Evolutionary conservation across 2,113 vertebrate genomes (phyloP), one percentile per base, ranked within the genome.

Genomic region (Pimephales promelas): DNA sequence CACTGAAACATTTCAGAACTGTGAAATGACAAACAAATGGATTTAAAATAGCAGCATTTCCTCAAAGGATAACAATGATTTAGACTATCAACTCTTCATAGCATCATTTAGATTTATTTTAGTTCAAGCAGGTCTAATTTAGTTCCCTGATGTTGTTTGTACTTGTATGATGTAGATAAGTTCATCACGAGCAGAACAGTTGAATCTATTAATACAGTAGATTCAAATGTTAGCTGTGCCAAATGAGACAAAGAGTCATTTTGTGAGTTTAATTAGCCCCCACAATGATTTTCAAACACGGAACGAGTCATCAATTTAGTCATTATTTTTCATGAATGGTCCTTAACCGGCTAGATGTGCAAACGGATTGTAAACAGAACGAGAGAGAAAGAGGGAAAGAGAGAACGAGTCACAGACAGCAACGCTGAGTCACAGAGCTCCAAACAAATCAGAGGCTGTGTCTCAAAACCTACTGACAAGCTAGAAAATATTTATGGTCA

Each of bases 391-490:
- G n/a, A 54, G 16, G 36, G 49, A 57, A 34, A 11, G 13, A 57
- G 66, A 43, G 52, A 72, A 16, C 18, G 49, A 71, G 64, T n/a
- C 28, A 40, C 20, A 31, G 24, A 79, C 26, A 18, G 45, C 40
- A 49, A 52, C 28, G 72, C 82, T 81, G 82, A 81, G 82, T 84
- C 86, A 87, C 72, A n/a, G 83, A 79, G 56, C 34, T 20, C 5
- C 43, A 79, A 34, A 84, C 47, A 5, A 79, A 66, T 80, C 59
- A 34, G 24, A 64, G 40, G 78, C 43, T 79, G 78, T 13, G 73
- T 16, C 43, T 45, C 14, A 79, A 78, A 78, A 28, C 10, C 6
- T 22, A n/a, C 16, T 28, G 31, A 36, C 8, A 26, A 6, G 11
- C 34, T 45, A 26, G 34, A 45, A 9, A 28, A 24, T 10, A 24